These are phyloP conservation scores for Synchiropus splendidus DNA, from an alignment of 2,113 vertebrate genomes.

Conservation along the genomic window DNA sequence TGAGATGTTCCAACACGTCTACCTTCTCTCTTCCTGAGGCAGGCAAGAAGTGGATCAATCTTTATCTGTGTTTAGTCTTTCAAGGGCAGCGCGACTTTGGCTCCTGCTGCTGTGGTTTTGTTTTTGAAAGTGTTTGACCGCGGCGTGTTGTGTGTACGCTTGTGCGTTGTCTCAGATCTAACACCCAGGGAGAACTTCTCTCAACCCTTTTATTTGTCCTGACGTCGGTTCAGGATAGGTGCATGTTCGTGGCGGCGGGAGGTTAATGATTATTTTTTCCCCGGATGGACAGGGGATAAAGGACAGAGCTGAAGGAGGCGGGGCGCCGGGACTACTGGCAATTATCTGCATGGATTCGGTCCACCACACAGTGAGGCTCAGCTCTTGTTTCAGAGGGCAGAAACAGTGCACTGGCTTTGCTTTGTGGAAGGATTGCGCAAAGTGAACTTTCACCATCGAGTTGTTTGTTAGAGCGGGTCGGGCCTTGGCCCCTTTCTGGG, in stretches of 20 bases:
- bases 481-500: constrained; percentile 29
- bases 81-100: constrained; percentile 39
- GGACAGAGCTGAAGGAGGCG: constrained; percentile 30
- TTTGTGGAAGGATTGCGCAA: constrained; percentile 5
- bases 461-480: constrained; percentile 27
- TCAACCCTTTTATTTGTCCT: too few species aligned
- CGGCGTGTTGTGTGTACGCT: too few species aligned
- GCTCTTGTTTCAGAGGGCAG: background rate
- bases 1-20: background rate
- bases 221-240: too few species aligned
- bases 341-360: constrained; percentile 6
- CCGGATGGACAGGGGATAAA: constrained; percentile 50
- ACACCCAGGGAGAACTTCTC: too few species aligned
- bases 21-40: constrained; percentile 2
- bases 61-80: constrained; percentile 51
- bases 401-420: too few species aligned
- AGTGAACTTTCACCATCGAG: constrained; percentile 20
- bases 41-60: constrained; percentile 3
- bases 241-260: constrained; percentile 23
- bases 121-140: too few species aligned
- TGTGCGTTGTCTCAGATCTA: too few species aligned
- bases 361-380: constrained; percentile 5
- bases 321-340: constrained; percentile 10
- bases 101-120: too few species aligned
- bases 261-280: constrained; percentile 69